Evolutionary conservation across 1,140 invertebrate species (phyloP).

Genomic region (Monomorium pharaonis): DNA sequence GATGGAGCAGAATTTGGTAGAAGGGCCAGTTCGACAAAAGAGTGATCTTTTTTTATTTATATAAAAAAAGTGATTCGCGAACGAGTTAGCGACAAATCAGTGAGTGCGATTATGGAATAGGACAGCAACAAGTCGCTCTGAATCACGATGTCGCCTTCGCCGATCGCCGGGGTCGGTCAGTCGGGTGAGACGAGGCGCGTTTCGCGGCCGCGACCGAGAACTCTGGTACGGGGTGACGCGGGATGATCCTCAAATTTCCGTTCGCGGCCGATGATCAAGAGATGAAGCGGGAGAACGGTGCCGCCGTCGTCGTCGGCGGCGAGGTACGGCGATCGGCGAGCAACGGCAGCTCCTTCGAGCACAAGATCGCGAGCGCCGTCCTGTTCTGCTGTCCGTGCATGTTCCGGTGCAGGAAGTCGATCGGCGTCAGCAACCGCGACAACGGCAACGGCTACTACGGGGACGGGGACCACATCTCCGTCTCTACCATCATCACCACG

Average conservation of each 20-base stretch:
- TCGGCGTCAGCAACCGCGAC: slow-evolving; percentile 71
- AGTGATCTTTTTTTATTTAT: neutral
- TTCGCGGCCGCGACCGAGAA: slow-evolving; percentile 7
- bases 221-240: neutral
- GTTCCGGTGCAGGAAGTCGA: slow-evolving; percentile 79
- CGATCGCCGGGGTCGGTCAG: neutral
- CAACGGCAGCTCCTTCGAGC: slow-evolving; percentile 38
- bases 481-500: slow-evolving; percentile 67
- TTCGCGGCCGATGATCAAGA: slow-evolving; percentile 78
- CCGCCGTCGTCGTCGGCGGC: slow-evolving; percentile 47
- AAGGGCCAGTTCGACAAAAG: neutral
- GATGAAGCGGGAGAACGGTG: slow-evolving; percentile 45
- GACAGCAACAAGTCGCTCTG: neutral
- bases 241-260: slow-evolving; percentile 82
- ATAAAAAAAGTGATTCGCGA: neutral
- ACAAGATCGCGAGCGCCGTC: slow-evolving; percentile 74
- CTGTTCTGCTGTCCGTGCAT: slow-evolving; percentile 82
- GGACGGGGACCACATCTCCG: slow-evolving; percentile 49
- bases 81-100: too few relatives aligned
- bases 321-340: neutral
- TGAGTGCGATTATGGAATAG: neutral
- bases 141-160: neutral
- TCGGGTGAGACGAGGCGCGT: neutral
- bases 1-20: neutral
- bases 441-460: slow-evolving; percentile 9